Base-by-base conservation (phyloP, 2,888 invertebrate species). In the Ganaspis brasiliensis region DNA sequence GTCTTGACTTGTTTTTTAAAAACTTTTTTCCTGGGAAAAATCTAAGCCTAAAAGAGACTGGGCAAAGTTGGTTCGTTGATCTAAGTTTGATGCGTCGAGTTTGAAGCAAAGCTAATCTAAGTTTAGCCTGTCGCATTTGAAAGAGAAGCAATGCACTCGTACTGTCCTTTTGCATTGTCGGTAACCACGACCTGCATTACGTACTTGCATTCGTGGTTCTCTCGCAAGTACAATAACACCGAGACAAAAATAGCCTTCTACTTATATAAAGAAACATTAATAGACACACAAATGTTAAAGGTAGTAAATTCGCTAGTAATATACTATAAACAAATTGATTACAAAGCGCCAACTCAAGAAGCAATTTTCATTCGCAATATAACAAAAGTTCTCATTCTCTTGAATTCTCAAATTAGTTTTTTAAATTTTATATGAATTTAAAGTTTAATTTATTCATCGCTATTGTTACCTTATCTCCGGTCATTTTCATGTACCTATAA, bases 131-230 rank as follows among this genome's bases (percentile, higher is more conserved):
- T 49, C 71, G 71, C 71, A 71, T 71, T 57, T 31, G 71, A 6
- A 21, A 57, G 61, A 37, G 63, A 73, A 76, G 78, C 80, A 73
- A 73, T 73, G 74, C 75, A 72, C 10, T 37, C 73, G 74, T 73
- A 67, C 72, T 71, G 72, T 21, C 83, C 77, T 80, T 83, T 83
- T 82, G 81, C 83, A 78, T 83, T 81, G 85, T 85, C 85, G 83
- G 81, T 85, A 87, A 88, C 87, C 87, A 84, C 88, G 88, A 88
- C 87, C 87, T 88, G 88, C 87, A 87, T 88, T 88, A 88, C 87
- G 86, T 77, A 72, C 82, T 76, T 80, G 80, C 79, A 75, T 83
- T 79, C 74, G 73, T 76, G 14, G 21, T 14, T 67, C 24, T 67
- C 45, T 67, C 10, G 45, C 74, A 83, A 79, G 81, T 82, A 81